phyloP scores from a whole-genome alignment of 2,797 vertebrate genomes.

The Lacerta bilineata region DNA sequence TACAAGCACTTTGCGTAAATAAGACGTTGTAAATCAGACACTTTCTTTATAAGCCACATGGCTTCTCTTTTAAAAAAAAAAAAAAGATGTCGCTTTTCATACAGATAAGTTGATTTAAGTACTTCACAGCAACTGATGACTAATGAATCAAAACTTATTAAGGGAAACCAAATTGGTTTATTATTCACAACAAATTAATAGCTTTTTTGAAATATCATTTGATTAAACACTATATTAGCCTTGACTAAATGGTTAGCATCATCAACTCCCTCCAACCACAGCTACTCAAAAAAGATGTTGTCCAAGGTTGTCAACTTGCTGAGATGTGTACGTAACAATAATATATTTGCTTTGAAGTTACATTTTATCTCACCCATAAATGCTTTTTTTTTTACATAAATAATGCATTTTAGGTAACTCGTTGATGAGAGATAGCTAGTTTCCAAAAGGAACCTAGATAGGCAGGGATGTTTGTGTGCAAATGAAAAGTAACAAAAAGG shows the following conservation, averaged over 20 bases:
- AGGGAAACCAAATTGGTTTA: slow-evolving; percentile 18
- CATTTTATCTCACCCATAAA: not conserved
- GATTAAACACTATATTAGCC: slow-evolving; percentile 76
- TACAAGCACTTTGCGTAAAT: slow-evolving; percentile 24
- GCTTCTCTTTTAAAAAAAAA: not conserved
- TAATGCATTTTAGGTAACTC: not conserved
- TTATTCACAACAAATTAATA: slow-evolving; percentile 62
- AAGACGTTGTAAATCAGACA: slow-evolving; percentile 19
- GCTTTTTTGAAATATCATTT: slow-evolving; percentile 69
- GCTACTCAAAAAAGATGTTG: slow-evolving; percentile 50
- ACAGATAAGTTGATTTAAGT: slow-evolving; percentile 60
- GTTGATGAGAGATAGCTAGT: not conserved
- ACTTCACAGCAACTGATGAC: slow-evolving; percentile 66
- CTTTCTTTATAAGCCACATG: slow-evolving; percentile 28
- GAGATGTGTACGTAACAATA: slow-evolving; percentile 63
- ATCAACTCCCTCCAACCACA: slow-evolving; percentile 22
- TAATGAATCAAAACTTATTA: slow-evolving; percentile 53
- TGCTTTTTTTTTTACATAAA: not conserved
- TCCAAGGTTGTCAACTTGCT: slow-evolving; percentile 65
- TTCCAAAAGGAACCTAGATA: not conserved
- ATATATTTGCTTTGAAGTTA: not conserved
- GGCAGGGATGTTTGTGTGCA: not conserved
- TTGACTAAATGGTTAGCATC: slow-evolving; percentile 64
- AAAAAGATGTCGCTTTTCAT: slow-evolving; percentile 22
- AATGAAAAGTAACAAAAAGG: slow-evolving; percentile 40